Evolutionary conservation across 1,140 invertebrate genomes (phyloP).

Genomic region (Aleiodes sp.): DNA sequence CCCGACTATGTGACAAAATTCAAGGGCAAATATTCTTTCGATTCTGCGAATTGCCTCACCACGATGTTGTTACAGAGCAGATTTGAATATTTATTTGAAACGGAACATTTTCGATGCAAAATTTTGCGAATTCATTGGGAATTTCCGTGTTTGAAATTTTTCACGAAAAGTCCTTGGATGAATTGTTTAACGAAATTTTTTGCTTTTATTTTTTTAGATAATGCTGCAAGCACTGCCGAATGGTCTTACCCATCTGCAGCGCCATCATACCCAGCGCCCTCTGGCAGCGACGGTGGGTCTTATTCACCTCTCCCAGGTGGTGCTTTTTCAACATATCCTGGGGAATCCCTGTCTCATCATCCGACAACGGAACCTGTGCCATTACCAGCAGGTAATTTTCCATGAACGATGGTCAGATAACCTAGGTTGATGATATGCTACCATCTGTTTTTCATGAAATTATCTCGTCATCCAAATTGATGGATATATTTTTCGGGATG

Average conservation of each 20-base stretch:
- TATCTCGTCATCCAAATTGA: too few relatives aligned
- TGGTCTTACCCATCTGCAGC: constrained; percentile 61
- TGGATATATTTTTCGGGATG: too few relatives aligned
- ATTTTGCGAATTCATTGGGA: too few relatives aligned
- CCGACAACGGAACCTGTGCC: constrained; percentile 62
- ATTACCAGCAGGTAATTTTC: constrained; percentile 54
- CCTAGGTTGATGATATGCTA: neutral
- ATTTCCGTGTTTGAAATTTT: neutral
- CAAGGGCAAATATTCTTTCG: too few relatives aligned
- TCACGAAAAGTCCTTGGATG: too few relatives aligned
- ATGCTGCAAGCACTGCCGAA: constrained; percentile 53
- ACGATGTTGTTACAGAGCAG: too few relatives aligned
- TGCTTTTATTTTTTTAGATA: constrained; percentile 53
- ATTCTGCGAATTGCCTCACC: too few relatives aligned
- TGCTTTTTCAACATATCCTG: constrained; percentile 60
- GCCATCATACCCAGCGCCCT: constrained; percentile 60
- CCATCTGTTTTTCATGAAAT: neutral
- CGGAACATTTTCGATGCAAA: too few relatives aligned
- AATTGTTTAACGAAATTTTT: neutral
- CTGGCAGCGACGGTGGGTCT: constrained; percentile 55
- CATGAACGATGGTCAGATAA: neutral
- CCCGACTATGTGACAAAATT: too few relatives aligned
- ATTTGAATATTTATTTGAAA: too few relatives aligned
- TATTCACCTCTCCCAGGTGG: constrained; percentile 63
- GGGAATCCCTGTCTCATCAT: constrained; percentile 61